Evolutionary conservation across 2,797 vertebrate genomes (phyloP), one percentile per base, ranked within the genome.

Genomic region (Falco rusticolus): DNA sequence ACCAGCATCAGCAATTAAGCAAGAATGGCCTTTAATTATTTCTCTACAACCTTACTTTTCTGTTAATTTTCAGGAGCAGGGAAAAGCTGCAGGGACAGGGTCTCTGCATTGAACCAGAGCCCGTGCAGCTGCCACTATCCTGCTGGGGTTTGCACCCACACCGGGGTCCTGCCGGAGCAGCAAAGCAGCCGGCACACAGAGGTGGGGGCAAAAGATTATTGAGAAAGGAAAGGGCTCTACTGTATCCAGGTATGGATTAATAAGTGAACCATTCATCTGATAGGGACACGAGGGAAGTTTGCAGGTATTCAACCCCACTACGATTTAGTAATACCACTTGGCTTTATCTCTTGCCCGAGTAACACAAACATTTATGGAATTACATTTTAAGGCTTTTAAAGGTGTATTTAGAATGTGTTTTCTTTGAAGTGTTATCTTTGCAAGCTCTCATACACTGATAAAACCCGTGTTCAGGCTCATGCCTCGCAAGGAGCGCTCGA

Each of bases 401-500:
- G 96, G 98, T 98, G 98, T 98, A 97, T 98, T 98, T 98, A 99
- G 98, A 98, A 97, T 91, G 89, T 97, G 97, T 72, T 89, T 90
- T 94, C 99, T 99, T 99, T 99, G 99, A 99, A 99, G 98, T 97
- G 98, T 99, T 99, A 99, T 99, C 99, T 98, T 75, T 91, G 96
- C 94, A 92, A 75, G 84, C 93, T 94, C 95, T 96, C 93, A 85
- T 84, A 51, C 0, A 1, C 95, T 87, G 98, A 98, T 98, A 96
- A 98, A 96, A 76, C 77, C 81, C 11, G 1, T 59, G 79, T 87
- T 85, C 29, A 93, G 82, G 87, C 41, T 43, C 41, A 43, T 43
- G 92, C 93, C 93, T 97, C 65, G 3, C 31, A 57, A 89, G 83
- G 59, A 95, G 92, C 2, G 4, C 85, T 54, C 0, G 1, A 79